These are phyloP conservation scores for Chelmon rostratus DNA, from an alignment of 2,797 vertebrate species.

Conservation along the genomic window DNA sequence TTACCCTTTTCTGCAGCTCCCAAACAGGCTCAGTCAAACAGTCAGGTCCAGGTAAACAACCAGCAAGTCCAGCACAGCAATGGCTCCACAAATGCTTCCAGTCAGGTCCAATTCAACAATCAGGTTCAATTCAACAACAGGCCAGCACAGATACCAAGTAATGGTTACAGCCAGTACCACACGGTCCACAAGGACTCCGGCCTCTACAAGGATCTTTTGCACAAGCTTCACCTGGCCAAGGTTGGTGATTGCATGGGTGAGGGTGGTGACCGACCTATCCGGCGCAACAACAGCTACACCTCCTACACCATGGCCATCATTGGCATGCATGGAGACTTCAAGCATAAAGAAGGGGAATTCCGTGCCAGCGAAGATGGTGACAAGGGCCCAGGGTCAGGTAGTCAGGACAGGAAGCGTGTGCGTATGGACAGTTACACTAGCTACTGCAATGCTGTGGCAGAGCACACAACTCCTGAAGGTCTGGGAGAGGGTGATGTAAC, in stretches of 20 bases:
- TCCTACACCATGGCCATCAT: conserved; percentile 99
- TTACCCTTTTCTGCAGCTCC: conserved; percentile 57
- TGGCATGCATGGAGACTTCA: conserved; percentile 92
- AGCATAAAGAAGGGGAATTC: conserved; percentile 75
- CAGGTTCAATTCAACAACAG: conserved; percentile 88
- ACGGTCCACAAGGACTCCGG: conserved; percentile 99
- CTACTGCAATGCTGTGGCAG: conserved; percentile 97
- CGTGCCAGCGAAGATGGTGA: conserved; percentile 85
- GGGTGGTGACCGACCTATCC: conserved; percentile 90
- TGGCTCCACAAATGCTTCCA: conserved; percentile 49
- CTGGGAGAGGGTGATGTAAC: conserved; percentile 82
- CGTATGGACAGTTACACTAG: conserved; percentile 99
- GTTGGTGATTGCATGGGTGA: conserved; percentile 98
- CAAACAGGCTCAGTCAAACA: conserved; percentile 67
- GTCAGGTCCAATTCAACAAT: conserved; percentile 70
- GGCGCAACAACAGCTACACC: conserved; percentile 99
- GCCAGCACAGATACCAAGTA: conserved; percentile 88
- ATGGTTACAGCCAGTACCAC: conserved; percentile 96
- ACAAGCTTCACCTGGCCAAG: conserved; percentile 96
- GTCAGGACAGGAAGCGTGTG: conserved; percentile 88
- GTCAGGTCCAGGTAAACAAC: conserved; percentile 52
- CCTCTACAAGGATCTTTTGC: conserved; percentile 97
- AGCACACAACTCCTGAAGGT: conserved; percentile 83
- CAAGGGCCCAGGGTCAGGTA: conserved; percentile 66
- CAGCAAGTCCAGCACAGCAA: conserved; percentile 61